A percentile compares a stretch with the other conserved stretches of the same genome.
Evolutionary conservation across 37 sponge, comb jelly and placozoan species (phyloP).

Genomic region (Lycopodina hypogea): DNA sequence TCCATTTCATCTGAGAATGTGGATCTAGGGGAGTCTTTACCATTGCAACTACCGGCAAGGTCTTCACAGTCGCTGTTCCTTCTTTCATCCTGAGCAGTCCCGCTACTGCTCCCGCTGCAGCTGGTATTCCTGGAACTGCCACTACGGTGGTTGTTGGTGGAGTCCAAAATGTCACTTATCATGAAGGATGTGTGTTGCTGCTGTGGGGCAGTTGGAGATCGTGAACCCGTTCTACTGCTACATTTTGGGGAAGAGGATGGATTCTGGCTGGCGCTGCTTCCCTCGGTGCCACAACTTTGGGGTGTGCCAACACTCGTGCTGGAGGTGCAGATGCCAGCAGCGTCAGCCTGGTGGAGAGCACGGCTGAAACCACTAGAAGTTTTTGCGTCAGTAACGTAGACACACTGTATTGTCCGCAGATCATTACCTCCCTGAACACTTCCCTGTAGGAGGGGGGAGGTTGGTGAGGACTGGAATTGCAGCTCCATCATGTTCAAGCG

Average conservation of each 20-base stretch:
- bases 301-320: background rate
- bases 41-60: background rate
- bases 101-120: background rate
- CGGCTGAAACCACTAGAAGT: background rate
- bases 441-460: background rate
- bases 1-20: slow-evolving; percentile 15
- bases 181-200: slow-evolving; percentile 52
- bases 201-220: background rate
- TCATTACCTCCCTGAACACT: background rate
- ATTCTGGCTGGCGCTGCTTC: background rate
- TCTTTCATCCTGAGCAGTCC: slow-evolving; percentile 11
- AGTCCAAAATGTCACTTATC: slow-evolving; percentile 63
- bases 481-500: slow-evolving; percentile 2
- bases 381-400: slow-evolving; percentile 9
- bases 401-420: background rate
- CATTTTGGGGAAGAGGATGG: background rate
- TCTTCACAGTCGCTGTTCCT: slow-evolving; percentile 20
- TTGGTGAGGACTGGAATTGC: background rate
- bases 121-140: background rate
- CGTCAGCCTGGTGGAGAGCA: background rate
- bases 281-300: background rate
- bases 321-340: slow-evolving; percentile 6
- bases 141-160: slow-evolving; percentile 9
- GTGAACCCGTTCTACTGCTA: background rate
- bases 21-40: slow-evolving; percentile 20